Evolutionary conservation across 2,888 invertebrate species (phyloP), one percentile per base, ranked within the genome.

Genomic region (Muscina levida): DNA sequence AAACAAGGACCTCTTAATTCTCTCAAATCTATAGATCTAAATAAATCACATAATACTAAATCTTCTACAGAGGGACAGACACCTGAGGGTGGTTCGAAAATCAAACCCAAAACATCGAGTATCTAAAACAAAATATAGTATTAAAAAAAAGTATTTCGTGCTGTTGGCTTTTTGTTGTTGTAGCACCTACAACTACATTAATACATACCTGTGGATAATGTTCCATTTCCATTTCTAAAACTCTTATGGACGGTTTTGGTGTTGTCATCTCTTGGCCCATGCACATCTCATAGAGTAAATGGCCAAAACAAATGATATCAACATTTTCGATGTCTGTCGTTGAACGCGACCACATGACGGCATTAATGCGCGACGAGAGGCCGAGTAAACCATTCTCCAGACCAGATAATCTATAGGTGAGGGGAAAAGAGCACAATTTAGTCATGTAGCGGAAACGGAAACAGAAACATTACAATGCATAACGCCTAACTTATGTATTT

Each of bases 221-320:
- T 85, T 93, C 93, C 84, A 95, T 90, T 89, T 95, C 93, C 90
- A 94, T 90, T 89, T 93, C 89, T 88, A 95, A 91, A 87, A 97
- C 93, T 83, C 94, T 94, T 2, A 94, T 93, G 83, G 95, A 93
- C 66, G 95, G 95, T 87, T 93, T 93, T 68, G 96, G 93, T 48
- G 94, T 92, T 84, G 94, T 93, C 82, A 97, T 91, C 87, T 97
- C 96, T 84, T 95, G 94, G 46, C 96, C 97, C 17, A 96, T 94
- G 85, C 96, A 95, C 97, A 97, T 97, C 91, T 97, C 97, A 89
- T 95, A 97, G 75, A 98, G 91, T 86, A 97, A 93, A 89, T 96
- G 95, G 37, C 97, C 97, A 85, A 97, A 94, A 85, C 94, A 94
- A 82, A 95, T 91, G 15, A 93, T 93, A 88, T 95, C 95, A 75